Evolutionary conservation across 2,113 vertebrate species (phyloP).

Genomic region (Melanocharis versteri): DNA sequence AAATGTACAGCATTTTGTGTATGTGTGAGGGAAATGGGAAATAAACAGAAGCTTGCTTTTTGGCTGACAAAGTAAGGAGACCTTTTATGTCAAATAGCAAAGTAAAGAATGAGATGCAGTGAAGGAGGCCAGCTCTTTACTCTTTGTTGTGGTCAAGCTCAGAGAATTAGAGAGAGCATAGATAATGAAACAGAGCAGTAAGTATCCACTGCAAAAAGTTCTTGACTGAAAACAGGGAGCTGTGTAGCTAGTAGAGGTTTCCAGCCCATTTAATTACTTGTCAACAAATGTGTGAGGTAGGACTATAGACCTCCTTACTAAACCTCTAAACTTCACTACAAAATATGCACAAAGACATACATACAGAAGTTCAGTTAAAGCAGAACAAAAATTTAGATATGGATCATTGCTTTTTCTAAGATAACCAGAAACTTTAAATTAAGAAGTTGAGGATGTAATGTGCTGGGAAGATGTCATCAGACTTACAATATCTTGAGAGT

Average conservation of each 20-base stretch:
- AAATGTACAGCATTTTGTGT: neutral
- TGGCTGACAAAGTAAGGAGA: neutral
- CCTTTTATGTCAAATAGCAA: neutral
- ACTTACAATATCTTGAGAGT: neutral
- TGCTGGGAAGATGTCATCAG: neutral
- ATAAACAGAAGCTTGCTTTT: neutral
- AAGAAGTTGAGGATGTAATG: neutral
- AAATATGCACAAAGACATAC: neutral
- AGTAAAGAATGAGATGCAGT: neutral
- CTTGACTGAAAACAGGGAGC: neutral
- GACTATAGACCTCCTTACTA: neutral
- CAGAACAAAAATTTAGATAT: neutral
- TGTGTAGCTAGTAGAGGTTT: neutral
- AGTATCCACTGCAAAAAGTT: neutral
- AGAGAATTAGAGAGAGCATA: fast-evolving
- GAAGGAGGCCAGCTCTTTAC: neutral
- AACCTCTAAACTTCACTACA: neutral
- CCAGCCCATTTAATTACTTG: neutral
- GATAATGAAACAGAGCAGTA: neutral
- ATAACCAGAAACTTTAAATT: neutral
- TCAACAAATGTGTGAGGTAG: neutral
- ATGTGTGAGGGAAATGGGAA: neutral
- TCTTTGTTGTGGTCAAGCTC: neutral
- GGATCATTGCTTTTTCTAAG: neutral
- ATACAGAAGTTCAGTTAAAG: neutral